These are phyloP conservation scores for Poeciliopsis occidentalis DNA, from an alignment of 2,113 vertebrate genomes.

Conservation along the genomic window DNA sequence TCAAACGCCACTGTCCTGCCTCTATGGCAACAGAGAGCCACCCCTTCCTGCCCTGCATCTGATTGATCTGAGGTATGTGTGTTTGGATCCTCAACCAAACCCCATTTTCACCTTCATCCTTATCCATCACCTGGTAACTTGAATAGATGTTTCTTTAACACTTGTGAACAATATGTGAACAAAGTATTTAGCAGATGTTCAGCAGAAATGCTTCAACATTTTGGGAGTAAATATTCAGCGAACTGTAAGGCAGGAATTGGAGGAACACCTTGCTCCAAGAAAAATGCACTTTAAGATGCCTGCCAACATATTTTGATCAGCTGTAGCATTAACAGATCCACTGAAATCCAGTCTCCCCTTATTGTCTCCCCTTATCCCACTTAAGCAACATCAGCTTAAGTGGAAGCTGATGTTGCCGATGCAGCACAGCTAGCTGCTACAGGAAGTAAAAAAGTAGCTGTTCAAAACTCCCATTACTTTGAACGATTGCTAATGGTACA, in stretches of 20 bases:
- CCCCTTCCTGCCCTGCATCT: constrained; percentile 54
- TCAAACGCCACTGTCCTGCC: constrained; percentile 78
- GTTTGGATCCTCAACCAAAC: constrained; percentile 36
- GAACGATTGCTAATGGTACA: background rate
- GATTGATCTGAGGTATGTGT: constrained; percentile 53
- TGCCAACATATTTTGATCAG: background rate
- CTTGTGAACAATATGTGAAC: background rate
- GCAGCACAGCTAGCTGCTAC: no score
- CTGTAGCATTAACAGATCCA: background rate
- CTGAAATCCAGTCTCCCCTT: background rate
- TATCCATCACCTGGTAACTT: constrained; percentile 18
- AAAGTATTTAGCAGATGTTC: background rate
- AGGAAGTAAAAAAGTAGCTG: background rate
- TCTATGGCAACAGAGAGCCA: constrained; percentile 80
- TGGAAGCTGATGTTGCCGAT: background rate
- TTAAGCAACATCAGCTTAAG: no score
- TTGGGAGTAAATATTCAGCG: no score
- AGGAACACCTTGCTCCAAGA: background rate
- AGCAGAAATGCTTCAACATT: background rate
- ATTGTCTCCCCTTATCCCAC: no score
- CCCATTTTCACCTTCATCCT: constrained; percentile 38
- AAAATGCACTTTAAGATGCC: background rate
- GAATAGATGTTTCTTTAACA: background rate
- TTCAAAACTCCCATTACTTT: background rate
- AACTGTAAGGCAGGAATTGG: background rate